phyloP scores from a whole-genome alignment of 2,888 invertebrate genomes.

The Cybosia mesomella region DNA sequence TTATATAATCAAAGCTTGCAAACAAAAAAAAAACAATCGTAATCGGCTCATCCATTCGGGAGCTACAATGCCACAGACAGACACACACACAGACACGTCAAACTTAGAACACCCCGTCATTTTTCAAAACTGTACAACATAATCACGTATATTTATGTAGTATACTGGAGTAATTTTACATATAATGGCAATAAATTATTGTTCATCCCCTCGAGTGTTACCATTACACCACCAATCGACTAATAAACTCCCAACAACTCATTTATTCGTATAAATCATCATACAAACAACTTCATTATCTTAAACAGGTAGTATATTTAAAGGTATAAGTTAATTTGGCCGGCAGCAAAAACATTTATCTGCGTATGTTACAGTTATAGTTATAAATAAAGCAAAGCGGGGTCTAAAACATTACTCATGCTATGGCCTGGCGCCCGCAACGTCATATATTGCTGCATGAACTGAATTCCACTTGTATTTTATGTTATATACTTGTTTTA shows the following conservation, averaged over 20 bases:
- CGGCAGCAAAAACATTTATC: conserved; percentile 69
- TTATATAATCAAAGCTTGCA: too few species aligned
- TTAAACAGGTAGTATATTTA: conserved; percentile 50
- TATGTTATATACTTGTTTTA: conserved; percentile 53
- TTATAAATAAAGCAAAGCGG: conserved; percentile 71
- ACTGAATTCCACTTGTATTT: conserved; percentile 51
- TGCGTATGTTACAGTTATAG: conserved; percentile 77
- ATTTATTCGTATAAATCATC: conserved; percentile 53
- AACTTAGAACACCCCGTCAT: background rate
- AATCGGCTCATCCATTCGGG: too few species aligned
- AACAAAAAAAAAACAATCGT: too few species aligned
- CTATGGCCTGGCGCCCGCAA: conserved; percentile 58
- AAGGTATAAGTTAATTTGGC: conserved; percentile 61
- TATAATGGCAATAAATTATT: conserved; percentile 23
- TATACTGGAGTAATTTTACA: background rate
- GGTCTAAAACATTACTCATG: conserved; percentile 72
- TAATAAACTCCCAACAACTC: conserved; percentile 45
- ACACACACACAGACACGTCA: too few species aligned
- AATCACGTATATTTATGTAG: background rate
- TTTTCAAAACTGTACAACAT: background rate
- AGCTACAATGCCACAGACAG: too few species aligned
- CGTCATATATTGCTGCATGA: conserved; percentile 52
- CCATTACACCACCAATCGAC: conserved; percentile 37
- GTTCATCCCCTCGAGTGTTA: conserved; percentile 30
- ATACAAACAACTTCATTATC: conserved; percentile 59